Conservation (phyloP, 2,888 invertebrate species). For the Pheosia tremula region DNA sequence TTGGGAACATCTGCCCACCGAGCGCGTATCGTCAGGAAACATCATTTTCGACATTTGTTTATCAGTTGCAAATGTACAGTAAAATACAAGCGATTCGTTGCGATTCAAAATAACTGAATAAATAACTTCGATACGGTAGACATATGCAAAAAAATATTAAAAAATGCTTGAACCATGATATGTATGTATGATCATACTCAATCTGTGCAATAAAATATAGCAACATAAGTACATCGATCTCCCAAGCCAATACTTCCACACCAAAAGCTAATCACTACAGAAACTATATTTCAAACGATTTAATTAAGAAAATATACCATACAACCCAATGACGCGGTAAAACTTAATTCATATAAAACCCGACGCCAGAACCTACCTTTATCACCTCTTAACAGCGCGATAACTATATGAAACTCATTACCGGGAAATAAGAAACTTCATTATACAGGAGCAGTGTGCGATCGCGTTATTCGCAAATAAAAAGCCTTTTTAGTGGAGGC, state of each 20-base stretch:
- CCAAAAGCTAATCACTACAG: neutral
- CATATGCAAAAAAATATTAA: no score
- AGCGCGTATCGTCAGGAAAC: conserved; percentile 20
- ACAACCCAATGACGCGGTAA: conserved; percentile 1
- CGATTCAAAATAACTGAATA: neutral
- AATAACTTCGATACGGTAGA: no score
- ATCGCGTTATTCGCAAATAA: conserved; percentile 75
- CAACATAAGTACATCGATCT: no score
- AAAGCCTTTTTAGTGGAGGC: conserved; percentile 64
- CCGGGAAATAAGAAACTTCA: conserved; percentile 67
- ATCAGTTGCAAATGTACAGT: conserved; percentile 12
- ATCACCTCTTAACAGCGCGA: conserved; percentile 45
- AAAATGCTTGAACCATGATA: no score
- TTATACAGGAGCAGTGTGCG: conserved; percentile 59
- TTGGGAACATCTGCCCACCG: conserved; percentile 45
- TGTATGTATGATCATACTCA: no score
- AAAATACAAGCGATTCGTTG: neutral
- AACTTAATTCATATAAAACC: conserved; percentile 40
- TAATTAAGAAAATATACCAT: conserved; percentile 1
- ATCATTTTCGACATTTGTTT: conserved; percentile 13
- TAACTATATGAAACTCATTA: conserved; percentile 65
- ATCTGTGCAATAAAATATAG: no score
- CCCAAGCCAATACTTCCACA: no score
- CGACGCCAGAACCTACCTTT: conserved; percentile 32
- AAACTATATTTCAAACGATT: neutral